Evolutionary conservation across 2,888 invertebrate genomes (phyloP), one percentile per base, ranked within the genome.

Genomic region (Hypomecis atomaria): DNA sequence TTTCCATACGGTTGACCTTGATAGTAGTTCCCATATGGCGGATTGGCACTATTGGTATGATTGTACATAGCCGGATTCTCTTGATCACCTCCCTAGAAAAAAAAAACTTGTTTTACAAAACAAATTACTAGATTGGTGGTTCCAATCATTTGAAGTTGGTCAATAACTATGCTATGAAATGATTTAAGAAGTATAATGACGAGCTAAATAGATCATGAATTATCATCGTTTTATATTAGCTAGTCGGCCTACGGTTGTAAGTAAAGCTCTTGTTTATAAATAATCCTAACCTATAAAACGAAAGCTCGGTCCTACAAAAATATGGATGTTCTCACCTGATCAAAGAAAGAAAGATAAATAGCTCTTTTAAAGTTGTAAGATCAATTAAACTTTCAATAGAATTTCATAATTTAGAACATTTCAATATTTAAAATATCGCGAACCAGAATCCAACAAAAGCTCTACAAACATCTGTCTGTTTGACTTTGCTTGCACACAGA

Each of bases 1-100:
- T 90, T 90, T 36, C 91, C 92, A 79, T 91, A 93, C 44, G 83
- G 73, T 73, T 92, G 92, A 0, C 92, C 91, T 79, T 91, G 91
- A 69, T 92, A 92, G 69, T 92, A 92, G 73, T 89, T 91, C 36
- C 90, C 89, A 74, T 90, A 92, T 34, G 86, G 76, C 11, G 90
- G 72, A 76, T 91, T 92, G 66, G 89, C 75, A 82, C 82, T 90
- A 71, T 82, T 88, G 65, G 82, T 87, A 65, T 92, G 92, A 76
- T 90, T 92, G 72, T 88, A 92, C 87, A 92, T 91, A 9, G 87
- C 78, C 77, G 79, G 87, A 67, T 81, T 90, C 71, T 93, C 93
- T 79, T 89, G 90, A 74, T 93, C 93, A 66, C 89, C 90, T 60
- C 93, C 91, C 93, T 93, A 71, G n/a, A n/a, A n/a, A 62, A 83